Evolutionary conservation across 1,140 invertebrate genomes (phyloP).

Genomic region (Lepidurus arcticus): DNA sequence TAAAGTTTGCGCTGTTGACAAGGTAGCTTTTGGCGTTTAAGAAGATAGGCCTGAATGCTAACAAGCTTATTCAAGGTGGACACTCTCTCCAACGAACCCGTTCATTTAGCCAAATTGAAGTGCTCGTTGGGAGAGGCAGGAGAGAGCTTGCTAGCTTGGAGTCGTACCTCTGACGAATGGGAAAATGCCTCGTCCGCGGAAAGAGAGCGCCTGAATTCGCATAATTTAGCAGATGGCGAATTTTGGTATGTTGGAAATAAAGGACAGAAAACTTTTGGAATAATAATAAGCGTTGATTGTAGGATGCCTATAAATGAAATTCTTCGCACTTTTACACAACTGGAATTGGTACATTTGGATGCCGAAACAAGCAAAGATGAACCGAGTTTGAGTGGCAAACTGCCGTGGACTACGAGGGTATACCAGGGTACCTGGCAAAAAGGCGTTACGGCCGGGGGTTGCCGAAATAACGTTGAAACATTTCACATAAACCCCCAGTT

Average conservation of each 20-base stretch:
- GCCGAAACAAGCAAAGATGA: constrained; percentile 78
- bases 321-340: constrained; percentile 69
- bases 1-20: constrained; percentile 70
- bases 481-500: constrained; percentile 91
- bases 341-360: constrained; percentile 83
- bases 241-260: constrained; percentile 55
- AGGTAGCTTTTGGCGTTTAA: constrained; percentile 50
- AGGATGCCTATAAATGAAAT: constrained; percentile 80
- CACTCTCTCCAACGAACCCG: constrained; percentile 62
- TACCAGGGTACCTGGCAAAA: constrained; percentile 60
- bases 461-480: constrained; percentile 82
- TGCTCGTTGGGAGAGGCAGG: constrained; percentile 62
- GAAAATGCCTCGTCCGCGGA: constrained; percentile 64
- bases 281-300: constrained; percentile 18
- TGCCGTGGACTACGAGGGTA: constrained; percentile 37
- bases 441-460: constrained; percentile 84
- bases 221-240: constrained; percentile 65
- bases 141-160: constrained; percentile 68
- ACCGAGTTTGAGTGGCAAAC: constrained; percentile 65
- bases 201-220: constrained; percentile 60
- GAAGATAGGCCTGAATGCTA: neutral
- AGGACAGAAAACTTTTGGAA: neutral
- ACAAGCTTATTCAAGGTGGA: constrained; percentile 52
- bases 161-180: constrained; percentile 63
- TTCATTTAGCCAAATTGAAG: constrained; percentile 64